These are phyloP conservation scores for Pyralis farinalis DNA, from an alignment of 2,888 invertebrate species.

Conservation along the genomic window DNA sequence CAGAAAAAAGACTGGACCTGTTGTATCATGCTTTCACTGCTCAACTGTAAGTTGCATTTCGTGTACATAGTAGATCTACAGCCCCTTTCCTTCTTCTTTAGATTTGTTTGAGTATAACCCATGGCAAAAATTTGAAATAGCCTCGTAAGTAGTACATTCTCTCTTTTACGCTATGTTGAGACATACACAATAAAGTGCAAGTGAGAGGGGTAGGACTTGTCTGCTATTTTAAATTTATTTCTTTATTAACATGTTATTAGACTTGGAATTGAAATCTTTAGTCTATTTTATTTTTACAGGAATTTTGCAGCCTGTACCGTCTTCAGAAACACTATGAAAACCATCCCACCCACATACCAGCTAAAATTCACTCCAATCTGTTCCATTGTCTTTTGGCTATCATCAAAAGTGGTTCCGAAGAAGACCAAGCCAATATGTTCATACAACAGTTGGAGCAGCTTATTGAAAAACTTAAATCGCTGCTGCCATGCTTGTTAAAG, in stretches of 20 bases:
- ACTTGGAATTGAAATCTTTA: too few relatives aligned
- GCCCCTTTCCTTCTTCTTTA: too few relatives aligned
- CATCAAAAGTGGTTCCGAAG: slow-evolving; percentile 50
- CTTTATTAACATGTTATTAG: too few relatives aligned
- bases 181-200: too few relatives aligned
- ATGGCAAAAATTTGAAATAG: too few relatives aligned
- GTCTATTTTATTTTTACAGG: slow-evolving; percentile 40
- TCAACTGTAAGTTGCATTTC: slow-evolving; percentile 50
- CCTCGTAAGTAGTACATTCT: too few relatives aligned
- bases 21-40: slow-evolving; percentile 59
- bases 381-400: slow-evolving; percentile 66
- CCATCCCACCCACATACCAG: slow-evolving; percentile 62
- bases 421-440: slow-evolving; percentile 53
- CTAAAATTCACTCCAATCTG: slow-evolving; percentile 56
- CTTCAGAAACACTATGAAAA: slow-evolving; percentile 66
- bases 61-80: too few relatives aligned
- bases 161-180: too few relatives aligned
- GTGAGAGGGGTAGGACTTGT: too few relatives aligned
- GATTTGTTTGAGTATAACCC: too few relatives aligned
- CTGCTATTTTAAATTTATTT: too few relatives aligned
- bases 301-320: slow-evolving; percentile 60
- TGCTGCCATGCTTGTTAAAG: slow-evolving; percentile 59
- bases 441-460: slow-evolving; percentile 62
- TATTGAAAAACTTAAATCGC: slow-evolving; percentile 52
- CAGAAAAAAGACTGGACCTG: slow-evolving; percentile 44